These are phyloP conservation scores for Sialia sialis DNA, from an alignment of 2,113 vertebrate species.

Conservation along the genomic window DNA sequence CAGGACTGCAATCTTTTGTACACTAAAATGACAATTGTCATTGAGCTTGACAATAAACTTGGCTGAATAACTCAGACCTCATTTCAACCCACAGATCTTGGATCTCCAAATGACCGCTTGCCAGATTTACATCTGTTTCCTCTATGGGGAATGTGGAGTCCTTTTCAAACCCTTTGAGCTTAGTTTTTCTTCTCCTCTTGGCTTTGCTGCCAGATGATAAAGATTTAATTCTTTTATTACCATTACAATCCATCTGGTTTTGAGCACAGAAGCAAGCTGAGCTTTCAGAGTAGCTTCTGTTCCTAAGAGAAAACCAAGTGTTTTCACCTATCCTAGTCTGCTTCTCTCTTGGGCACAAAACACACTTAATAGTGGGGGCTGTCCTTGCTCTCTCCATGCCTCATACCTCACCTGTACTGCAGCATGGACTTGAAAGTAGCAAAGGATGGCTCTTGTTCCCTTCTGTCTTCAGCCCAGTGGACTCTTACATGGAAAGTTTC, in stretches of 20 bases:
- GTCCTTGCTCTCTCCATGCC: not conserved
- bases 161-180: slow-evolving; percentile 43
- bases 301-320: not conserved
- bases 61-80: slow-evolving; percentile 10
- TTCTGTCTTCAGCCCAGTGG: not conserved
- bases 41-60: not conserved
- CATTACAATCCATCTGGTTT: slow-evolving; percentile 38
- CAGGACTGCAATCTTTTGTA: not conserved
- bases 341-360: not conserved
- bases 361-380: not conserved
- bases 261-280: slow-evolving; percentile 26
- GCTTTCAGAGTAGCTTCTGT: slow-evolving; percentile 24
- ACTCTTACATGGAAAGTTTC: not conserved
- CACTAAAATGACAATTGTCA: not conserved
- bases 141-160: slow-evolving; percentile 7
- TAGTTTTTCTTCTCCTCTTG: slow-evolving; percentile 37
- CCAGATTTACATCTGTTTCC: slow-evolving; percentile 51
- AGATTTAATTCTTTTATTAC: slow-evolving; percentile 57
- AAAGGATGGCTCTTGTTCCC: not conserved
- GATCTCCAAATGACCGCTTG: not conserved
- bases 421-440: not conserved
- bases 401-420: not conserved
- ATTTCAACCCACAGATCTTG: slow-evolving; percentile 14
- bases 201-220: slow-evolving; percentile 50
- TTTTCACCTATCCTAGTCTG: not conserved